Conservation (phyloP, 2,797 vertebrate species). For the Coreius guichenoti region DNA sequence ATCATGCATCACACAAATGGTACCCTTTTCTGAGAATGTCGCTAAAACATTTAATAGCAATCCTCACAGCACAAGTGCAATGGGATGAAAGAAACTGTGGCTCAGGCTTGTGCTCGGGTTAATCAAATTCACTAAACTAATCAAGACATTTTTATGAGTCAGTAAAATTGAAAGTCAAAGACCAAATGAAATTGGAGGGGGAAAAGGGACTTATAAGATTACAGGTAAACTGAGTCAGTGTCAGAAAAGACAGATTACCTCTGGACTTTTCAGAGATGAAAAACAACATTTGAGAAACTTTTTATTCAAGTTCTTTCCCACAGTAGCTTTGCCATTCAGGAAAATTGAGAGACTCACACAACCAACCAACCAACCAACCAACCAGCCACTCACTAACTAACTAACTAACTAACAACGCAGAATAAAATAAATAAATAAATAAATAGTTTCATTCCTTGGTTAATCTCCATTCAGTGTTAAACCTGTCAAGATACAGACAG, state of each 20-base stretch:
- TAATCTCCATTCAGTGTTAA: background rate
- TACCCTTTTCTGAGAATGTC: constrained; percentile 63
- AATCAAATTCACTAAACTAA: constrained; percentile 67
- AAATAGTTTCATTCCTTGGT: background rate
- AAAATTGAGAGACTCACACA: background rate
- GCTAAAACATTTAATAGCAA: constrained; percentile 70
- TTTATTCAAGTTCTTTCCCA: constrained; percentile 11
- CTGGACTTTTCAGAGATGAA: constrained; percentile 64
- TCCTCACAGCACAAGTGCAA: constrained; percentile 21
- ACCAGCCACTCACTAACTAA: no score
- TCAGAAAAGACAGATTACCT: constrained; percentile 70
- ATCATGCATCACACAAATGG: constrained; percentile 66
- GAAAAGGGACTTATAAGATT: constrained; percentile 68
- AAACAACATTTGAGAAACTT: constrained; percentile 47
- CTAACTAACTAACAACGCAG: no score
- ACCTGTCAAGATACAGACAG: background rate
- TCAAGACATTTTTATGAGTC: constrained; percentile 69
- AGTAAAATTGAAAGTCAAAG: constrained; percentile 70
- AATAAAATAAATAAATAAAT: no score
- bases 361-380: background rate
- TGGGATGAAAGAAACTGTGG: constrained; percentile 2
- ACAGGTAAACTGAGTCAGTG: constrained; percentile 44
- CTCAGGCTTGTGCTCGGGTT: constrained; percentile 25
- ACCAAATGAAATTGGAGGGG: constrained; percentile 71
- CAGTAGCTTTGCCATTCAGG: background rate